Conservation (phyloP, 1,140 invertebrate species). For the Piezodorus guildinii region DNA sequence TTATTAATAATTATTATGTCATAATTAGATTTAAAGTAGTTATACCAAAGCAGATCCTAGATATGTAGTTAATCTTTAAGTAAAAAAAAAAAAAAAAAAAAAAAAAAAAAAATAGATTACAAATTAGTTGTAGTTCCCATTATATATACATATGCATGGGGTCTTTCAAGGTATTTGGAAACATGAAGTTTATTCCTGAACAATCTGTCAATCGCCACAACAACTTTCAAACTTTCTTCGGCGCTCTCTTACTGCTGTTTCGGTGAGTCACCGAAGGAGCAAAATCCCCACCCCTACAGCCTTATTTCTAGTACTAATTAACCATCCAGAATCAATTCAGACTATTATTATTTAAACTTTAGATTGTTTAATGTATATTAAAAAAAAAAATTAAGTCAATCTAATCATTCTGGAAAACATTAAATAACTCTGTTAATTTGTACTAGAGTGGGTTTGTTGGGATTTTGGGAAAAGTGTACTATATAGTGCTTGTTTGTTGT, state of each 20-base stretch:
- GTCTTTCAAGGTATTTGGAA: constrained; percentile 75
- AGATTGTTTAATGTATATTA: not conserved
- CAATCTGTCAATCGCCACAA: constrained; percentile 88
- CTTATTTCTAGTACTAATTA: constrained; percentile 2
- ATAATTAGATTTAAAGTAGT: too few relatives aligned
- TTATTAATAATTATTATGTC: too few relatives aligned
- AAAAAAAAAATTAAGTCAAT: too few relatives aligned
- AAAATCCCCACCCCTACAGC: not conserved
- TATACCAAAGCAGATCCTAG: too few relatives aligned
- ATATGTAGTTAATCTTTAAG: too few relatives aligned
- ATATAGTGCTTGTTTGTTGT: constrained; percentile 23
- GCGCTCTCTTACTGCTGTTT: constrained; percentile 86
- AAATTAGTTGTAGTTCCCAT: constrained; percentile 14
- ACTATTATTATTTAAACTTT: not conserved
- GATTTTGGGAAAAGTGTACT: not conserved
- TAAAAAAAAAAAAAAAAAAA: too few relatives aligned
- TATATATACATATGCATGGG: constrained; percentile 20
- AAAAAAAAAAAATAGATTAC: not conserved
- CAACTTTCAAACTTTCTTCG: constrained; percentile 93
- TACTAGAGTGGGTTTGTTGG: constrained; percentile 12
- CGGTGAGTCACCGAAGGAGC: constrained; percentile 55
- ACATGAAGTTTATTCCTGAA: constrained; percentile 78
- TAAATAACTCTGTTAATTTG: not conserved
- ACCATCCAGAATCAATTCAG: not conserved
- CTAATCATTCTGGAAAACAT: not conserved